phyloP scores from a whole-genome alignment of 2,888 invertebrate genomes.

The Fabriciana adippe region DNA sequence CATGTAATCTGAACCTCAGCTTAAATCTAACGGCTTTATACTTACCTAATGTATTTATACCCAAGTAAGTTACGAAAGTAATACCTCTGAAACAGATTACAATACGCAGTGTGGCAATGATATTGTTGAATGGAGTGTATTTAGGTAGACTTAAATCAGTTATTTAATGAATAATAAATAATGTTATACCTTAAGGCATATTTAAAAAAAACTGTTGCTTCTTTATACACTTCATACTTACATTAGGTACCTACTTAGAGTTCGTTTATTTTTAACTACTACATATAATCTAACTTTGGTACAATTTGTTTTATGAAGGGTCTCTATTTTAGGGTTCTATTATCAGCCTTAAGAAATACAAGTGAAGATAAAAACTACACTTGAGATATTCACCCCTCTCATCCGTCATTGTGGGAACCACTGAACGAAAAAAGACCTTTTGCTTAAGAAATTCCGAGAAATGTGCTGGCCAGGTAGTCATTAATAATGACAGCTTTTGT shows the following conservation, averaged over 20 bases:
- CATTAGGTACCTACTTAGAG: background rate
- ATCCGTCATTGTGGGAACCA: slow-evolving; percentile 73
- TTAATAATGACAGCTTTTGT: slow-evolving; percentile 60
- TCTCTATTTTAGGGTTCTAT: slow-evolving; percentile 51
- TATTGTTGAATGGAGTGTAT: slow-evolving; percentile 1
- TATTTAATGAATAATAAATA: background rate
- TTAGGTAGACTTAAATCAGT: no score
- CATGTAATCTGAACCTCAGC: slow-evolving; percentile 70
- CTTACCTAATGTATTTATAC: slow-evolving; percentile 64
- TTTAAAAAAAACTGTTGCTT: background rate
- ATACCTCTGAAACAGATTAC: slow-evolving; percentile 50
- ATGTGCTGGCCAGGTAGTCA: slow-evolving; percentile 67
- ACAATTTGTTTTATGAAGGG: slow-evolving; percentile 16
- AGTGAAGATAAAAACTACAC: slow-evolving; percentile 73
- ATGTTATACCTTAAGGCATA: background rate
- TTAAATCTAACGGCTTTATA: slow-evolving; percentile 70
- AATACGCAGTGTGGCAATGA: slow-evolving; percentile 18
- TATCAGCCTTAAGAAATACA: slow-evolving; percentile 72
- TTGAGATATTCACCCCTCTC: slow-evolving; percentile 73
- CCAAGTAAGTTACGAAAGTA: slow-evolving; percentile 65
- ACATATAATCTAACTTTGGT: slow-evolving; percentile 9
- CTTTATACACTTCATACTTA: background rate
- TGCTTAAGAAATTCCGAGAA: slow-evolving; percentile 66
- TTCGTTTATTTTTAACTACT: slow-evolving; percentile 38
- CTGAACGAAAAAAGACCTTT: slow-evolving; percentile 64